These are phyloP conservation scores for Lordiphosa mommai DNA, from an alignment of 1,140 invertebrate genomes.

Conservation along the genomic window DNA sequence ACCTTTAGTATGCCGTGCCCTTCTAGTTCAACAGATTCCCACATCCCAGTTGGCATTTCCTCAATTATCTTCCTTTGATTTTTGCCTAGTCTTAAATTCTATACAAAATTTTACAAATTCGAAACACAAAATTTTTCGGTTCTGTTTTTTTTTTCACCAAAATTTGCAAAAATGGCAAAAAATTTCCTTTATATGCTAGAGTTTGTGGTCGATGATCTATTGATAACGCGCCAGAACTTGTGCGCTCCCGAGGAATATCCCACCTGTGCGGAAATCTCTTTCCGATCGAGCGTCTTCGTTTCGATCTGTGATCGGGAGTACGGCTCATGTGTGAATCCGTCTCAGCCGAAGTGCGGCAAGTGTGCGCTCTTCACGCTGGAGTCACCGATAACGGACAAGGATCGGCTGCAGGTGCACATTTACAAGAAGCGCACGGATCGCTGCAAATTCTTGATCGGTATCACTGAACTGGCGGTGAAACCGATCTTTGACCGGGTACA, in stretches of 20 bases:
- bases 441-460: slow-evolving; percentile 71
- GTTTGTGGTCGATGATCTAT: slow-evolving; percentile 71
- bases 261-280: slow-evolving; percentile 64
- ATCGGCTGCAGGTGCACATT: slow-evolving; percentile 62
- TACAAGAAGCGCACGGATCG: slow-evolving; percentile 73
- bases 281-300: slow-evolving; percentile 65
- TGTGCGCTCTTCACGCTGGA: slow-evolving; percentile 71
- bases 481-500: slow-evolving; percentile 66
- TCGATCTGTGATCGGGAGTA: slow-evolving; percentile 67
- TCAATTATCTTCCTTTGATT: neutral
- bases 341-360: slow-evolving; percentile 65
- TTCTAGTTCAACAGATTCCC: neutral
- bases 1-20: neutral
- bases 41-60: no score
- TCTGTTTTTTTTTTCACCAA: neutral
- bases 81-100: neutral
- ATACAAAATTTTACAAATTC: slow-evolving; percentile 5
- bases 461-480: slow-evolving; percentile 63
- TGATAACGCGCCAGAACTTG: slow-evolving; percentile 64
- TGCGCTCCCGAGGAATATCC: slow-evolving; percentile 77
- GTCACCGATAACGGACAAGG: slow-evolving; percentile 58
- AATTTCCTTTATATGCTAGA: slow-evolving; percentile 75
- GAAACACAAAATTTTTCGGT: neutral
- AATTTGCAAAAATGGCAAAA: slow-evolving; percentile 35
- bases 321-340: slow-evolving; percentile 55